A percentile compares a stretch with the other conserved stretches of the same genome.
These are phyloP conservation scores for Leptinotarsa lineolata DNA, from an alignment of 1,140 invertebrate genomes.

Conservation along the genomic window DNA sequence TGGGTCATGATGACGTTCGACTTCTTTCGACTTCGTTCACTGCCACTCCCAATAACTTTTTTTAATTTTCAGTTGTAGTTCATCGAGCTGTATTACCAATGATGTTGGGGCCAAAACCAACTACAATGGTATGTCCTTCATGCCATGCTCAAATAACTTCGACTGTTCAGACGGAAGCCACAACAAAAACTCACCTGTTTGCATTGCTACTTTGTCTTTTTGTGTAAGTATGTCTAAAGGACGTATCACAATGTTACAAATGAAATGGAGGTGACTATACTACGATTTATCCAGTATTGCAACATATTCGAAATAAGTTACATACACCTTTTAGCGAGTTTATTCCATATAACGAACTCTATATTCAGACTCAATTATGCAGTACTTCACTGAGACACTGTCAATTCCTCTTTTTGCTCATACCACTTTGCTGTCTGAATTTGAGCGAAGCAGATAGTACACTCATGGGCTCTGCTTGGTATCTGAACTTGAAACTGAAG, in stretches of 20 bases:
- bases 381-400: too few species aligned
- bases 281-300: constrained; percentile 19
- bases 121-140: constrained; percentile 59
- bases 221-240: constrained; percentile 54
- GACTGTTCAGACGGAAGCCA: constrained; percentile 58
- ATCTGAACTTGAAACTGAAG: too few species aligned
- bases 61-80: constrained; percentile 36
- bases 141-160: constrained; percentile 60
- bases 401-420: too few species aligned
- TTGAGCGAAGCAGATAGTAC: too few species aligned
- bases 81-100: constrained; percentile 19
- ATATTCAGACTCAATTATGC: too few species aligned
- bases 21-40: too few species aligned
- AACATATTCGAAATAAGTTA: background rate
- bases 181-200: constrained; percentile 64
- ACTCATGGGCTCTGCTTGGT: too few species aligned
- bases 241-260: too few species aligned
- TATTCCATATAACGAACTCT: too few species aligned
- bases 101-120: constrained; percentile 57
- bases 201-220: constrained; percentile 64
- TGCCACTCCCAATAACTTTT: background rate
- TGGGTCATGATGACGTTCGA: too few species aligned
- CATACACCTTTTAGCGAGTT: background rate
- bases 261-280: background rate
- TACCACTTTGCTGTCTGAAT: too few species aligned